Conservation (phyloP, 2,113 vertebrate species). For the Lucifuga dentata region DNA sequence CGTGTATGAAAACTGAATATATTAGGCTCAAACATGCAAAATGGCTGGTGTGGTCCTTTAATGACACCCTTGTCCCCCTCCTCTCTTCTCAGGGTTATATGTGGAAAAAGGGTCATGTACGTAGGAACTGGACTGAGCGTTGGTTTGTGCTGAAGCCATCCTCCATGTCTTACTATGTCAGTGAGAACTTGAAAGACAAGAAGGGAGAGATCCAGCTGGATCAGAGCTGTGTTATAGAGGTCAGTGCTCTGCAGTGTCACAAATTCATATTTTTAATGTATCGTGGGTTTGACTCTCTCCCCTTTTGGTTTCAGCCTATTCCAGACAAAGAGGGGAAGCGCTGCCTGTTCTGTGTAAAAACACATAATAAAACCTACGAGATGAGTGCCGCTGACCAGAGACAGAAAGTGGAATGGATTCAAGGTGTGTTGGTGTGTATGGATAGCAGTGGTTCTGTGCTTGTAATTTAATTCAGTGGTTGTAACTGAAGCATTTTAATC, state of each 20-base stretch:
- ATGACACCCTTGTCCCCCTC: not conserved
- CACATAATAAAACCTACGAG: constrained; percentile 81
- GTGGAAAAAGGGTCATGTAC: constrained; percentile 85
- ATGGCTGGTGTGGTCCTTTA: no score
- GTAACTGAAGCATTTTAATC: no score
- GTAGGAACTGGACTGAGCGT: constrained; percentile 86
- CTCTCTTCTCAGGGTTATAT: constrained; percentile 81
- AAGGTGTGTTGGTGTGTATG: constrained; percentile 74
- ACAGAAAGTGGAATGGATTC: constrained; percentile 84
- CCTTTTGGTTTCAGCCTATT: constrained; percentile 69
- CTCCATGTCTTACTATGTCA: constrained; percentile 78
- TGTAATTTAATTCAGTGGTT: no score
- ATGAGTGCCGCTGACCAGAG: constrained; percentile 84
- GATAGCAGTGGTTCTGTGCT: not conserved
- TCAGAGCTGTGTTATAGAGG: constrained; percentile 79
- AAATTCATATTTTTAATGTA: not conserved
- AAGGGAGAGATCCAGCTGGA: constrained; percentile 83
- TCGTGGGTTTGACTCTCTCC: not conserved
- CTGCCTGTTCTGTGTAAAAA: constrained; percentile 85
- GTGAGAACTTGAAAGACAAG: constrained; percentile 83
- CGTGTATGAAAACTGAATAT: no score
- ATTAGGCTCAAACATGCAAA: no score
- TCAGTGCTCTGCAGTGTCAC: constrained; percentile 40
- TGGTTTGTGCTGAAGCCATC: constrained; percentile 85
- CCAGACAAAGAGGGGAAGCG: constrained; percentile 84